These are phyloP conservation scores for Indicator maculatus DNA, from an alignment of 2,113 vertebrate species.

Conservation along the genomic window DNA sequence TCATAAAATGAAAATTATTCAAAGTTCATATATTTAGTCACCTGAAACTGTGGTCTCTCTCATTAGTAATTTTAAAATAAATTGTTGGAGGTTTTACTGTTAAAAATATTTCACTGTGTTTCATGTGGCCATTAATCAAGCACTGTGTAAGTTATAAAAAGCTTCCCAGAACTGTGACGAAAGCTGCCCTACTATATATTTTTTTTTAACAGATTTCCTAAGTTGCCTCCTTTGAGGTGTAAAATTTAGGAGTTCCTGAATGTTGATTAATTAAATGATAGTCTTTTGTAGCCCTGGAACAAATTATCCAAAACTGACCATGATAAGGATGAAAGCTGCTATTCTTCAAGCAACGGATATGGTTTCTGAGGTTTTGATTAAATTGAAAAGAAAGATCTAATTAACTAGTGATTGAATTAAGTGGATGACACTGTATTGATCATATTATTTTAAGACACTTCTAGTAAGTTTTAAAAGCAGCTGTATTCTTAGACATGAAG, in stretches of 20 bases:
- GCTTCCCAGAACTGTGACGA: not conserved
- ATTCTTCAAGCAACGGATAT: conserved; percentile 25
- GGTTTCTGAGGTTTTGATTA: conserved; percentile 58
- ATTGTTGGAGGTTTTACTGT: conserved; percentile 5
- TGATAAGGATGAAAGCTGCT: conserved; percentile 26
- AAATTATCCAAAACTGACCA: conserved; percentile 58
- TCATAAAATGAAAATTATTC: not conserved
- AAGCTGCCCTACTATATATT: not conserved
- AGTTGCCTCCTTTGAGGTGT: not conserved
- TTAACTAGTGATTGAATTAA: conserved; percentile 59
- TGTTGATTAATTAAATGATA: conserved; percentile 44
- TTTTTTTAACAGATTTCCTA: not conserved
- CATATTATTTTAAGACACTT: conserved; percentile 57
- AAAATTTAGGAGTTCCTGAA: conserved; percentile 33
- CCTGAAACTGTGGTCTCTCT: not conserved
- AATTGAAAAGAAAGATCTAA: conserved; percentile 57
- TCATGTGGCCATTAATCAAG: conserved; percentile 27
- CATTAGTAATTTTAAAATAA: not conserved
- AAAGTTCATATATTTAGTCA: not conserved
- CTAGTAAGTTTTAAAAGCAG: conserved; percentile 49
- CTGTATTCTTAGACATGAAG: not conserved
- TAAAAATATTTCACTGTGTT: conserved; percentile 17
- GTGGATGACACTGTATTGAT: conserved; percentile 46
- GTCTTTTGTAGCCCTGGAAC: conserved; percentile 29
- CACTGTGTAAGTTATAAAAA: not conserved